Base-by-base conservation (phyloP, 1,140 invertebrate species). In the Latrodectus geometricus region DNA sequence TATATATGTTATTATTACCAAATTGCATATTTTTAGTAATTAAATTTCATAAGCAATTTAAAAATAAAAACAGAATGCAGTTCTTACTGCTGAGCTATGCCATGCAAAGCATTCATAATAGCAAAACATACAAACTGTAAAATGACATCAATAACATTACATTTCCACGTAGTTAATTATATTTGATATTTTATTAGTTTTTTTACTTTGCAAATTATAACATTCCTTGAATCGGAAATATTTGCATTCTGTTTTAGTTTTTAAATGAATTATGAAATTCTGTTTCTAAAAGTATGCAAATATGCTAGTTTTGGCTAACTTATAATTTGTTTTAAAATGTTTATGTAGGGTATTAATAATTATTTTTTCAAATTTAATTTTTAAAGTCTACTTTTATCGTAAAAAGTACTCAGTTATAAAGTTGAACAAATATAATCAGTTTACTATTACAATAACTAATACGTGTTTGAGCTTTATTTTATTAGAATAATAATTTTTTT, bases 21-120 rank as follows among this genome's bases (percentile, higher is more conserved):
- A 52, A 48, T 61, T 84, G 81, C 81, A 84, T 84, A 84, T 84
- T 74, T 68, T 49, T 70, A 66, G 81, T 68, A 84, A 84, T 49
- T 72, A 75, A 84, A 68, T 68, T 66, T 84, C 23, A 84, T 68
- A 84, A 79, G 76, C 48, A 68, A 54, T 21, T 75, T 66, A 76
- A 84, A 76, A 61, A 75, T 54, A 17, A 68, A 84, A 84, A 84
- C 72, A 84, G 81, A 84, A 84, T 84, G 81, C 81, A 61, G 9
- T 52, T 21, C 21, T n/a, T 50, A 56, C 56, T 21, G 70, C 20
- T 80, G 35, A 35, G 65, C 17, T 14, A 54, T 49, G 70, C 20
- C 4, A 23, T 9, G 78, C 66, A 15, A 78, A 78, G 61, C 56
- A 66, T 15, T 14, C 23, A 54, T 2, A 76, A n/a, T 54, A 56